phyloP scores from a whole-genome alignment of 1,140 invertebrate species.

The Aphaenogaster rudis region DNA sequence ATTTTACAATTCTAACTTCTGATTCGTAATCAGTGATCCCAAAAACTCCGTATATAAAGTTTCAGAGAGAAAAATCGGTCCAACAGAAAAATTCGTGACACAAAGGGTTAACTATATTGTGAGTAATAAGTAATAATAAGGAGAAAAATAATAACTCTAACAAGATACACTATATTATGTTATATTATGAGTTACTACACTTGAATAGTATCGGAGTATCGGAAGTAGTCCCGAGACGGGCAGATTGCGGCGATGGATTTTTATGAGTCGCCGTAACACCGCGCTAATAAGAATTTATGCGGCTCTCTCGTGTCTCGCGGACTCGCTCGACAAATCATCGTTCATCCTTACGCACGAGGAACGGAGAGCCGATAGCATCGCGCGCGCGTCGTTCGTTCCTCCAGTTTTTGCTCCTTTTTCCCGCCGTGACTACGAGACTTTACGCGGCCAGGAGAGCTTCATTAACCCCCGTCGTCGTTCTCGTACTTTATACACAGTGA shows the following conservation, averaged over 20 bases:
- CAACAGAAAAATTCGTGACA: too few species aligned
- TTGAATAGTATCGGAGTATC: conserved; percentile 4
- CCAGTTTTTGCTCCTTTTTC: conserved; percentile 51
- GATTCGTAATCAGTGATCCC: too few species aligned
- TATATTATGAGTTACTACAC: neutral
- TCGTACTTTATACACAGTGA: neutral
- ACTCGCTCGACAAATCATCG: conserved; percentile 73
- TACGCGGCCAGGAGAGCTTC: conserved; percentile 41
- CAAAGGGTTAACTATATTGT: neutral
- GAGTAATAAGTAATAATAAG: neutral
- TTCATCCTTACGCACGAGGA: conserved; percentile 70
- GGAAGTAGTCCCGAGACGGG: conserved; percentile 14
- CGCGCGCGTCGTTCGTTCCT: conserved; percentile 48
- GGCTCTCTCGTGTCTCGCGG: conserved; percentile 73
- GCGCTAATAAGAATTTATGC: conserved; percentile 81
- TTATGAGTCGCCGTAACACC: conserved; percentile 69
- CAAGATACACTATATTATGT: neutral
- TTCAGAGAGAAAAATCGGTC: too few species aligned
- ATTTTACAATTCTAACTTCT: too few species aligned
- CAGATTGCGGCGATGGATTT: conserved; percentile 64
- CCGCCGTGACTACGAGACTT: conserved; percentile 14
- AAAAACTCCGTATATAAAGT: too few species aligned
- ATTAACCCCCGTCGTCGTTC: conserved; percentile 20
- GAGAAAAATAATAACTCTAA: conserved; percentile 45
- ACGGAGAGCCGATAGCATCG: conserved; percentile 64